These are phyloP conservation scores for Papilio protenor DNA, from an alignment of 2,888 invertebrate species.

Conservation along the genomic window DNA sequence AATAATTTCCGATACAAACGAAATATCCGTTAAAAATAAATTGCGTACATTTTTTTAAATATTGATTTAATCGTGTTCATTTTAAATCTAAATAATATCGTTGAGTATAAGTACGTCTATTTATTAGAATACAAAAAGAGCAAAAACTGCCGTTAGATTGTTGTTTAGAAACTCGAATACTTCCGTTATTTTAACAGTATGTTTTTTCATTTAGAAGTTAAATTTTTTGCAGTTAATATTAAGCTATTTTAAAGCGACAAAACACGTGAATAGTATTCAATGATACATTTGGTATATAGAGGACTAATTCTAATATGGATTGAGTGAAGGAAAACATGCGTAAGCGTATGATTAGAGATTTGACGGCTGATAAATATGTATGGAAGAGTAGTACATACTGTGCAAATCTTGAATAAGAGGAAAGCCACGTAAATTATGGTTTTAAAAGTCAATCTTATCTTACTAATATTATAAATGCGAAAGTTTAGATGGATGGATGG, in stretches of 20 bases:
- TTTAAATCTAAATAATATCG: not conserved
- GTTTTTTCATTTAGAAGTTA: not conserved
- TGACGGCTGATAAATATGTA: no score
- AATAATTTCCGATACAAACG: not conserved
- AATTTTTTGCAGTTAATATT: not conserved
- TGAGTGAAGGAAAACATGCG: no score
- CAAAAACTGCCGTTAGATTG: conserved; percentile 1
- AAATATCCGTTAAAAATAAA: not conserved
- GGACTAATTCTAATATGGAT: no score
- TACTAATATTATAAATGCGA: no score
- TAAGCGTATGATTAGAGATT: no score
- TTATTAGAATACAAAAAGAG: not conserved
- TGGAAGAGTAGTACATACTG: no score
- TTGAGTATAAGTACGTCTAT: not conserved
- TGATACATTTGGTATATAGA: no score
- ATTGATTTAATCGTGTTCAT: not conserved
- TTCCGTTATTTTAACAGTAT: conserved; percentile 11
- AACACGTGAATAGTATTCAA: not conserved
- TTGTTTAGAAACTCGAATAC: not conserved
- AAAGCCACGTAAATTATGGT: no score
- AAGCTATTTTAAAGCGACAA: not conserved
- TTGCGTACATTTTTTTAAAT: not conserved
- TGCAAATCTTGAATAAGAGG: no score
- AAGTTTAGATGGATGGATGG: no score
- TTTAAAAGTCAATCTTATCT: no score